Evolutionary conservation across 2,113 vertebrate species (phyloP).

Genomic region (Paraplagusia blochii): DNA sequence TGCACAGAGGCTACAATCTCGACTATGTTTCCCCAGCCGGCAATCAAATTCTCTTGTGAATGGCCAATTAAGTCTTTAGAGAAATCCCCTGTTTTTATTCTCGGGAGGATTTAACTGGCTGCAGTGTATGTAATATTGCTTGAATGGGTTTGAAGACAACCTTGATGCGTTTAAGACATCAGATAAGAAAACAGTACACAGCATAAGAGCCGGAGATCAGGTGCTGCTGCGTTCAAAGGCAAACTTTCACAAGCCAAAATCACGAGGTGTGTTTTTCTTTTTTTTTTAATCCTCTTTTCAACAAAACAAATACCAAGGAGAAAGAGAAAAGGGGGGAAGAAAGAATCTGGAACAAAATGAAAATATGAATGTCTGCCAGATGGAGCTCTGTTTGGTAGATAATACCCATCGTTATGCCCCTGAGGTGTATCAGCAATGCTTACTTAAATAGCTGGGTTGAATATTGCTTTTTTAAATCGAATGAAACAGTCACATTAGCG

Average conservation of each 20-base stretch:
- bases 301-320: constrained; percentile 40
- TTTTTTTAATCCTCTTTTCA: too few relatives aligned
- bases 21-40: constrained; percentile 33
- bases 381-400: constrained; percentile 58
- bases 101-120: neutral
- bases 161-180: constrained; percentile 8
- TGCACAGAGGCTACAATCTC: constrained; percentile 32
- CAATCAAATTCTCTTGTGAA: constrained; percentile 33
- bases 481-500: constrained; percentile 63
- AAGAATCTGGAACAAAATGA: constrained; percentile 35
- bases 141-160: constrained; percentile 17
- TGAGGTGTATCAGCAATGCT: constrained; percentile 63
- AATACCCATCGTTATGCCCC: constrained; percentile 52
- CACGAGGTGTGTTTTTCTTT: constrained; percentile 21
- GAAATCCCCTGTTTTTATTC: constrained; percentile 41
- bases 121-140: constrained; percentile 1
- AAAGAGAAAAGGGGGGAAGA: constrained; percentile 46
- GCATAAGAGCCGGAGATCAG: constrained; percentile 8
- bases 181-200: constrained; percentile 11
- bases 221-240: constrained; percentile 23
- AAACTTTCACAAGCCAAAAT: constrained; percentile 22
- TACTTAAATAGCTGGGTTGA: constrained; percentile 68
- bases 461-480: constrained; percentile 69
- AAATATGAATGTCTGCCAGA: constrained; percentile 46
- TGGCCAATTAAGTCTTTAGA: constrained; percentile 31